Evolutionary conservation across 2,797 vertebrate species (phyloP).

Genomic region (Halcyon leucocephala): DNA sequence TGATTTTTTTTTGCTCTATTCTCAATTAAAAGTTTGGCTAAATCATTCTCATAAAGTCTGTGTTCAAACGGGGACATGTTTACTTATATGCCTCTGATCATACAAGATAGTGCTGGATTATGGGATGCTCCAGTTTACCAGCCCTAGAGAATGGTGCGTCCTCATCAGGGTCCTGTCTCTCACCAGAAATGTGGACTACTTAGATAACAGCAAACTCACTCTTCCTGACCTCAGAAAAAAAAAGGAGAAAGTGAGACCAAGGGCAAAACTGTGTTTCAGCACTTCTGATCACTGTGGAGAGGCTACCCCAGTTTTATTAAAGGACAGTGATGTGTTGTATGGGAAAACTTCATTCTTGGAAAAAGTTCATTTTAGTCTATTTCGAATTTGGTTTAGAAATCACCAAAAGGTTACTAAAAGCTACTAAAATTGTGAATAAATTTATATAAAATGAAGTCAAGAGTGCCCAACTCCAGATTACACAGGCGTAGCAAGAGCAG

Average conservation of each 20-base stretch:
- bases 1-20: background rate
- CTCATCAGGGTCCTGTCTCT: background rate
- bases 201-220: slow-evolving; percentile 9
- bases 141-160: accelerated
- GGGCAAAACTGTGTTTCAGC: background rate
- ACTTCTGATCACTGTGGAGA: background rate
- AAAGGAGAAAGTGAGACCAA: background rate
- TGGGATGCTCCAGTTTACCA: background rate
- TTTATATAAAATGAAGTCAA: background rate
- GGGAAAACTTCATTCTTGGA: background rate
- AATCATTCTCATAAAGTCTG: background rate
- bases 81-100: slow-evolving; percentile 35
- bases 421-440: background rate
- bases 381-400: background rate
- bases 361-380: background rate
- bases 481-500: background rate
- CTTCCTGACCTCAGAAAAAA: background rate
- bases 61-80: background rate
- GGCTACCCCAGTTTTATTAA: background rate
- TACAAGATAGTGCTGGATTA: slow-evolving; percentile 49
- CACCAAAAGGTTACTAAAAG: background rate
- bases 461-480: background rate
- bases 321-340: accelerated
- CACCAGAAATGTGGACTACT: background rate
- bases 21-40: background rate